A percentile compares a stretch with the other conserved stretches of the same genome.
phyloP scores from a whole-genome alignment of 2,888 invertebrate species.

The Azorinus chamasolen region DNA sequence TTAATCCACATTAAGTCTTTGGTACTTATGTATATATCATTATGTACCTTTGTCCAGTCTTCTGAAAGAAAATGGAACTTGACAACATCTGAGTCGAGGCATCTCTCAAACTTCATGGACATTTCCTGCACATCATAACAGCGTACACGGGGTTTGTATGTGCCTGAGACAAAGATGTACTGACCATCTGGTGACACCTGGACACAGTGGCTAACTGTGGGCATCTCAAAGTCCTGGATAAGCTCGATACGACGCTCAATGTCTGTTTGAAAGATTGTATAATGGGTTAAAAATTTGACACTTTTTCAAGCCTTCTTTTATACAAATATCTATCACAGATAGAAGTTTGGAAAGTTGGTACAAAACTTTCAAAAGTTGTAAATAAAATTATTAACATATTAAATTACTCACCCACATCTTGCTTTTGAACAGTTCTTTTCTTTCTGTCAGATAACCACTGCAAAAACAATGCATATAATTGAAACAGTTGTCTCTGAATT shows the following conservation, averaged over 20 bases:
- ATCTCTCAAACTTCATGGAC: constrained; percentile 98
- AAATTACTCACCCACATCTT: constrained; percentile 90
- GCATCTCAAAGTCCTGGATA: constrained; percentile 99
- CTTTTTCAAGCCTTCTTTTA: too few species aligned
- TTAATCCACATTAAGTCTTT: too few species aligned
- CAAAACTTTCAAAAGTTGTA: too few species aligned
- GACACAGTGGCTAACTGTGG: constrained; percentile 95
- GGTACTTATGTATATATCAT: too few species aligned
- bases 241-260: constrained; percentile 96
- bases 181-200: constrained; percentile 96
- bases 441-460: constrained; percentile 87
- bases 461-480: constrained; percentile 52
- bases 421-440: constrained; percentile 91
- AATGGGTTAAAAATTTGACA: neutral
- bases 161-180: constrained; percentile 94
- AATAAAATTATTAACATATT: too few species aligned
- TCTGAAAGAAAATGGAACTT: constrained; percentile 97
- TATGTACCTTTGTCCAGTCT: constrained; percentile 96
- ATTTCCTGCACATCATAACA: constrained; percentile 98
- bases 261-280: constrained; percentile 89
- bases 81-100: constrained; percentile 98
- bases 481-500: neutral
- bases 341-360: too few species aligned
- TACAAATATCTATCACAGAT: too few species aligned
- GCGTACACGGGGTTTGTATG: constrained; percentile 97